phyloP scores from a whole-genome alignment of 2,113 vertebrate species.

The Polypterus senegalus region DNA sequence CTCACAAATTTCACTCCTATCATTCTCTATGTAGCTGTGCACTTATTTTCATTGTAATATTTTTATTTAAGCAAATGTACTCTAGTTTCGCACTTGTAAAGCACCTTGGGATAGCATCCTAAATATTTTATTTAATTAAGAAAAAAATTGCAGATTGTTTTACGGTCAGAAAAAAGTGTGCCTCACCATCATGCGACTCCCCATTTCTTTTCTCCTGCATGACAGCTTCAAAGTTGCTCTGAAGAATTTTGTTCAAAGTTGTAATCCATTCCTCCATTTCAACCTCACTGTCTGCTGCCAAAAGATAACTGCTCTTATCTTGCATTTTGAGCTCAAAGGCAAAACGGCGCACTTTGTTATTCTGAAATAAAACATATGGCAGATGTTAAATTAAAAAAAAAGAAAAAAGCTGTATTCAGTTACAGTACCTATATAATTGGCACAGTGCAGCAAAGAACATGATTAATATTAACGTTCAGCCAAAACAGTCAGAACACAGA shows the following conservation, averaged over 20 bases:
- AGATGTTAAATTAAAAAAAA: no score
- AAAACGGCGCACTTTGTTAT: conserved; percentile 84
- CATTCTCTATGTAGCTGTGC: no score
- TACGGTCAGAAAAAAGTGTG: background rate
- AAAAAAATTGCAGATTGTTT: background rate
- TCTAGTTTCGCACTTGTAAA: no score
- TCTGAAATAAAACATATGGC: conserved; percentile 42
- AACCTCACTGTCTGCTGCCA: conserved; percentile 80
- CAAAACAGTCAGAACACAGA: no score
- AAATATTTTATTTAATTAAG: no score
- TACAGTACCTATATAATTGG: no score
- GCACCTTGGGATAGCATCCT: background rate
- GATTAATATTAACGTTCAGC: no score
- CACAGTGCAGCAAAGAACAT: no score
- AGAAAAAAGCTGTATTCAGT: no score
- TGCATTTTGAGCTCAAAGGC: conserved; percentile 98
- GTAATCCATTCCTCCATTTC: conserved; percentile 98
- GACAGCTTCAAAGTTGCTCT: conserved; percentile 89
- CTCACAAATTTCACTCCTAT: no score
- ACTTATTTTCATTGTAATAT: no score
- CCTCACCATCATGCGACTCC: conserved; percentile 78
- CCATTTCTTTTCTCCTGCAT: conserved; percentile 96
- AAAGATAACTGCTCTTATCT: conserved; percentile 89
- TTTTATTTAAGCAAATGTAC: no score
- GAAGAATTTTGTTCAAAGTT: conserved; percentile 86